phyloP scores from a whole-genome alignment of 2,888 invertebrate genomes.

The Eledona agricola region DNA sequence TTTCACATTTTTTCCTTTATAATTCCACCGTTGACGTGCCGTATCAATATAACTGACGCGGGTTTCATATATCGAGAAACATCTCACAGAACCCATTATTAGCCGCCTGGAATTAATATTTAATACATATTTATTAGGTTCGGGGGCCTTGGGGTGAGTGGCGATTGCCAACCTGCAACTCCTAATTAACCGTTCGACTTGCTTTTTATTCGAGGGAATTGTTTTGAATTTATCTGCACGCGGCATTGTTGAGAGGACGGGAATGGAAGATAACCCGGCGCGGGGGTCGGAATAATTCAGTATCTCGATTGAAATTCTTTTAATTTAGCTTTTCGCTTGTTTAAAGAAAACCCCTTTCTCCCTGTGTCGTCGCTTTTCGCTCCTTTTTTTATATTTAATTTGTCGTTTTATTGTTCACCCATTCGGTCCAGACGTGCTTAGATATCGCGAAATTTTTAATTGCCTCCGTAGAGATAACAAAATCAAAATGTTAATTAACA shows the following conservation, averaged over 20 bases:
- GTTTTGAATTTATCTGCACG: slow-evolving; percentile 48
- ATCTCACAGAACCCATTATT: slow-evolving; percentile 53
- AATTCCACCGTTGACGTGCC: too few species aligned
- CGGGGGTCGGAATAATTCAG: slow-evolving; percentile 43
- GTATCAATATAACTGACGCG: slow-evolving; percentile 56
- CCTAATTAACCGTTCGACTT: slow-evolving; percentile 57
- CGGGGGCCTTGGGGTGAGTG: slow-evolving; percentile 12
- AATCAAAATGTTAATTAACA: slow-evolving; percentile 64
- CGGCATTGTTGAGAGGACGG: slow-evolving; percentile 33
- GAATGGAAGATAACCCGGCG: slow-evolving; percentile 40
- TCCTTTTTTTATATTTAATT: slow-evolving; percentile 60
- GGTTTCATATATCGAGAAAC: slow-evolving; percentile 54
- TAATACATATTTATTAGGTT: slow-evolving; percentile 59
- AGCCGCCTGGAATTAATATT: slow-evolving; percentile 55
- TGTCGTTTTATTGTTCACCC: slow-evolving; percentile 61
- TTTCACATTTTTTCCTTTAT: too few species aligned
- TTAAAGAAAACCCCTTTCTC: slow-evolving; percentile 59
- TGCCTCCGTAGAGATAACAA: slow-evolving; percentile 58
- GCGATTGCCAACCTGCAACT: too few species aligned
- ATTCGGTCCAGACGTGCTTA: slow-evolving; percentile 55
- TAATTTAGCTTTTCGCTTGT: slow-evolving; percentile 60
- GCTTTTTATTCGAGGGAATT: slow-evolving; percentile 55
- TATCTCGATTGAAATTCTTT: slow-evolving; percentile 60
- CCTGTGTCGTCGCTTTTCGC: too few species aligned
- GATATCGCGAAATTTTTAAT: slow-evolving; percentile 63